phyloP scores from a whole-genome alignment of 1,140 invertebrate genomes.

The Anastrepha obliqua region DNA sequence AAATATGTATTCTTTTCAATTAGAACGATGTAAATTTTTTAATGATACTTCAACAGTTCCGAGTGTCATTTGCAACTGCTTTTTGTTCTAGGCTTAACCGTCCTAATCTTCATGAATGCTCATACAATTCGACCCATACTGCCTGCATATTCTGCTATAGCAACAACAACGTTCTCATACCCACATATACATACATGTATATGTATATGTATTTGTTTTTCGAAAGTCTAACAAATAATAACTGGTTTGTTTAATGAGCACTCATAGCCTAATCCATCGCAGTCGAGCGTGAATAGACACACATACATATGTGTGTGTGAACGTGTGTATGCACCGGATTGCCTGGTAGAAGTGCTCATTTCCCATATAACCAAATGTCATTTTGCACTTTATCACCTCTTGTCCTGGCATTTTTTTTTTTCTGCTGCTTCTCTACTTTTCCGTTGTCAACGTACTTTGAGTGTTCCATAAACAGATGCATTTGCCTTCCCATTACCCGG shows the following conservation, averaged over 20 bases:
- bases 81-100: not conserved
- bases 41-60: not conserved
- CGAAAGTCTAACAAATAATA: conserved; percentile 33
- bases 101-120: not conserved
- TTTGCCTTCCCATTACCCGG: conserved; percentile 38
- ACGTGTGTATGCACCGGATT: conserved; percentile 8
- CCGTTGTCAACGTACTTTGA: not conserved
- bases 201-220: not conserved
- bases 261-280: not conserved
- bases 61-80: conserved; percentile 21
- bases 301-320: too few species aligned
- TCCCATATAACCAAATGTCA: conserved; percentile 33
- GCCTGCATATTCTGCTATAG: not conserved
- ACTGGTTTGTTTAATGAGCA: conserved; percentile 38
- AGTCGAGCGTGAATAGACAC: not conserved
- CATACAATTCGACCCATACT: not conserved
- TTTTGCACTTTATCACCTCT: conserved; percentile 30
- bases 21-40: not conserved
- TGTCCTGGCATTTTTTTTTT: not conserved
- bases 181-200: not conserved
- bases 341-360: conserved; percentile 25
- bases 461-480: conserved; percentile 42
- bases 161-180: too few species aligned
- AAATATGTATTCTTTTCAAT: not conserved
- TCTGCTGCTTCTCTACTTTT: not conserved